Percentiles rank a stretch among this genome's conserved stretches.
These are phyloP conservation scores for Mionectes macconnelli DNA, from an alignment of 2,113 vertebrate genomes.

Conservation along the genomic window DNA sequence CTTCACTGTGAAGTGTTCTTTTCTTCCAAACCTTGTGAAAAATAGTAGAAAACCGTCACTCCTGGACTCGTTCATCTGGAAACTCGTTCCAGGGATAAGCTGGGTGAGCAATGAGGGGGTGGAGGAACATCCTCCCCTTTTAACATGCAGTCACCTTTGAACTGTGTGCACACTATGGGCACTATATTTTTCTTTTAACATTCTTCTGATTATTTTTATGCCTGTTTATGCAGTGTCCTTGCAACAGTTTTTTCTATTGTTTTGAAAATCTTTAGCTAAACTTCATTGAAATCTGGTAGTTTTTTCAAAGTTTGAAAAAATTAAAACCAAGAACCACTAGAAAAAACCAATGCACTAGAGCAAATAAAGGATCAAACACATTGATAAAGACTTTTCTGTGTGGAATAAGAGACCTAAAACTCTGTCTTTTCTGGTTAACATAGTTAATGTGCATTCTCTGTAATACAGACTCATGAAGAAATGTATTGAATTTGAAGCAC, in stretches of 20 bases:
- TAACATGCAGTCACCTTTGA: background rate
- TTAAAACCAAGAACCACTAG: background rate
- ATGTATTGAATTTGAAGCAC: background rate
- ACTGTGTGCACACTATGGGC: background rate
- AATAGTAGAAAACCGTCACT: background rate
- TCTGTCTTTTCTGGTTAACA: background rate
- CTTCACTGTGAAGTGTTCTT: background rate
- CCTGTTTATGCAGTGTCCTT: background rate
- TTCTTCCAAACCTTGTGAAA: background rate
- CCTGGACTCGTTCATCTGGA: background rate
- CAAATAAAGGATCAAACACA: background rate
- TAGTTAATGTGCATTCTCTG: background rate
- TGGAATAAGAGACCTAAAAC: background rate
- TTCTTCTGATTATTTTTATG: background rate
- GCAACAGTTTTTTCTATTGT: background rate
- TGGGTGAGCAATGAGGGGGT: rapidly evolving
- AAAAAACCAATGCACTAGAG: background rate
- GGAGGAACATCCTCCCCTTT: background rate
- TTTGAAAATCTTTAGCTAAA: background rate
- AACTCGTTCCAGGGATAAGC: background rate
- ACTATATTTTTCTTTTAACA: background rate
- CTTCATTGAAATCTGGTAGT: background rate
- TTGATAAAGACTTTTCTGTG: background rate
- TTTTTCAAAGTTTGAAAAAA: background rate
- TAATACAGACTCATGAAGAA: background rate